Percentiles rank a stretch among this genome's conserved stretches.
These are phyloP conservation scores for Lepus townsendii DNA, from an alignment of 2,797 vertebrate genomes.

Conservation along the genomic window DNA sequence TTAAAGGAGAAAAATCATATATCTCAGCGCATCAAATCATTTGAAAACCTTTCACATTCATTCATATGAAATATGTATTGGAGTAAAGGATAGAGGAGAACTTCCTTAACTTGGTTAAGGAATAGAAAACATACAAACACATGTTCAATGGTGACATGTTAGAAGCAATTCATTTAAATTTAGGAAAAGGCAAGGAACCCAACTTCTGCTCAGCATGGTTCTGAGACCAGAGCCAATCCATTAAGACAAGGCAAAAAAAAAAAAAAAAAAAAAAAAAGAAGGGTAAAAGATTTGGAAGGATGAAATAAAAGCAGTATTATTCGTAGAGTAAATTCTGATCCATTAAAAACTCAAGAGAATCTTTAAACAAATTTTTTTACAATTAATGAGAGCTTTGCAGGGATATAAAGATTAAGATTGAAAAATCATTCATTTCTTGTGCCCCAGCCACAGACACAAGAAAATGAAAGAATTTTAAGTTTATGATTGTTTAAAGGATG, in stretches of 20 bases:
- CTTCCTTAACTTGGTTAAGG: background rate
- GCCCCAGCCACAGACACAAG: background rate
- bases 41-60: background rate
- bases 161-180: background rate
- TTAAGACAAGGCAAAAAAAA: background rate
- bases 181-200: background rate
- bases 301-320: background rate
- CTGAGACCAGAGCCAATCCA: background rate
- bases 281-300: background rate
- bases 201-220: background rate
- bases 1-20: background rate
- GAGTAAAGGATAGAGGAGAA: background rate
- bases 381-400: background rate
- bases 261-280: background rate
- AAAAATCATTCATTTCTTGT: background rate
- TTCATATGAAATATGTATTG: background rate
- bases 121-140: background rate
- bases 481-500: background rate
- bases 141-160: background rate
- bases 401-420: background rate
- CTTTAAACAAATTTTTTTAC: conserved; percentile 8
- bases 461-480: background rate
- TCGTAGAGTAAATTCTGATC: background rate
- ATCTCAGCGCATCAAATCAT: background rate
- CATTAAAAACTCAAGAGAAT: background rate